Base-by-base conservation (phyloP, 1,140 invertebrate genomes). In the Homarus americanus region DNA sequence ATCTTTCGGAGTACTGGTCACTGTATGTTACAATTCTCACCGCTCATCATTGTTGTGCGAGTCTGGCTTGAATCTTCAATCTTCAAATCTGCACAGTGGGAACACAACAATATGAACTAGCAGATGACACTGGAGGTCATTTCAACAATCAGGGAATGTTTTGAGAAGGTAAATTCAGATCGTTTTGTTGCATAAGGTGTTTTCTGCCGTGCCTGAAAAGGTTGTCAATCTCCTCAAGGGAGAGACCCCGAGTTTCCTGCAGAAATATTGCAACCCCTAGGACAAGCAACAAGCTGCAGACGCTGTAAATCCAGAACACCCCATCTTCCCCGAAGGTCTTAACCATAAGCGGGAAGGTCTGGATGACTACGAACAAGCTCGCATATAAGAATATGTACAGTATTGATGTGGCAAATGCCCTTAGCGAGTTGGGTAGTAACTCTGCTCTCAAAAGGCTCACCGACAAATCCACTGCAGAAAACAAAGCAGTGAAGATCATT, bases 151-250 rank as follows among this genome's bases (percentile, higher is more conserved):
- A 69, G n/a, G 63, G 63, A 24, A 69, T 32, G n/a, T 69, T 69
- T 9, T 28, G n/a, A 32, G 63, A 7, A 17, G 63, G 12, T 7
- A 69, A 4, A 32, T 12, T 69, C 1, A 5, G n/a, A 69, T 69
- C 12, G 9, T 32, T 4, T 69, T 24, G 9, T 32, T 69, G 44
- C 49, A 82, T 5, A 2, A 15, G 17, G 15, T 36, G 12, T 58
- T 82, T 79, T 15, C 73, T 53, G 1, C 69, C 69, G 4, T 85
- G 53, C 40, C 73, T 78, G 72, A 85, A 89, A 15, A 82, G 40
- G 38, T 90, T 69, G 24, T 92, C 91, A 20, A 92, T 90, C 73
- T 92, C 69, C 38, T 92, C 92, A 1, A 92, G 34, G 20, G 89
- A 89, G 28, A 84, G 90, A 32, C 89, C 85, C 1, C 49, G 44